phyloP scores from a whole-genome alignment of 2,797 vertebrate genomes.

The Epinephelus awoara region DNA sequence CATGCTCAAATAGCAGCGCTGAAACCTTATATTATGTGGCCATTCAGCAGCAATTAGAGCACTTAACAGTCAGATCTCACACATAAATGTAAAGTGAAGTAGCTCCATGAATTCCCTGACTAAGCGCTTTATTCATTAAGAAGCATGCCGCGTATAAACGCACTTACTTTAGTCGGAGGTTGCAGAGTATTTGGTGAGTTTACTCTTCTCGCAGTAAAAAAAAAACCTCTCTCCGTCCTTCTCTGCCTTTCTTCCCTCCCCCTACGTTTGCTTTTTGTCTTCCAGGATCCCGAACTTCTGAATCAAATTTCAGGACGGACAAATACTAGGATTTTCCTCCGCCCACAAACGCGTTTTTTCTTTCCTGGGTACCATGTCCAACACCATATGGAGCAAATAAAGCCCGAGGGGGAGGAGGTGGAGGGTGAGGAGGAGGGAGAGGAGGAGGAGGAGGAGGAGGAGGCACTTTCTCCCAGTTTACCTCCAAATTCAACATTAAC shows the following conservation, averaged over 20 bases:
- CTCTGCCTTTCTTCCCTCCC: slow-evolving; percentile 72
- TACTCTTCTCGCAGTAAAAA: slow-evolving; percentile 47
- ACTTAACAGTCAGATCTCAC: background rate
- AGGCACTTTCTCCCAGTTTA: slow-evolving; percentile 67
- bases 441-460: slow-evolving; percentile 30
- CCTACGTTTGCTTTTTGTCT: slow-evolving; percentile 82
- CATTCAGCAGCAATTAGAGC: slow-evolving; percentile 47
- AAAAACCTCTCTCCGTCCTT: slow-evolving; percentile 53
- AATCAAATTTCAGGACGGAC: slow-evolving; percentile 87
- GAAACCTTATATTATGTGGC: slow-evolving; percentile 40
- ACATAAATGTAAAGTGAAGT: background rate
- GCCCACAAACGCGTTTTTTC: slow-evolving; percentile 69
- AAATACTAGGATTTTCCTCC: slow-evolving; percentile 84
- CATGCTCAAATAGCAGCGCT: slow-evolving; percentile 14
- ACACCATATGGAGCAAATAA: slow-evolving; percentile 86
- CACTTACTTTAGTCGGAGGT: slow-evolving; percentile 75
- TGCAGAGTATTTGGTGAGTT: slow-evolving; percentile 58
- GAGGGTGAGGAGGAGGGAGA: slow-evolving; percentile 8
- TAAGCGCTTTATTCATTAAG: background rate
- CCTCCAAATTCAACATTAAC: slow-evolving; percentile 66
- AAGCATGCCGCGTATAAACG: slow-evolving; percentile 11
- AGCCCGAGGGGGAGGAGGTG: slow-evolving; percentile 35
- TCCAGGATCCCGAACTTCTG: slow-evolving; percentile 83
- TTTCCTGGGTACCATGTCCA: slow-evolving; percentile 80
- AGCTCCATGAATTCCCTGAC: background rate